Evolutionary conservation across 2,113 vertebrate species (phyloP).

Genomic region (Labrus mixtus): DNA sequence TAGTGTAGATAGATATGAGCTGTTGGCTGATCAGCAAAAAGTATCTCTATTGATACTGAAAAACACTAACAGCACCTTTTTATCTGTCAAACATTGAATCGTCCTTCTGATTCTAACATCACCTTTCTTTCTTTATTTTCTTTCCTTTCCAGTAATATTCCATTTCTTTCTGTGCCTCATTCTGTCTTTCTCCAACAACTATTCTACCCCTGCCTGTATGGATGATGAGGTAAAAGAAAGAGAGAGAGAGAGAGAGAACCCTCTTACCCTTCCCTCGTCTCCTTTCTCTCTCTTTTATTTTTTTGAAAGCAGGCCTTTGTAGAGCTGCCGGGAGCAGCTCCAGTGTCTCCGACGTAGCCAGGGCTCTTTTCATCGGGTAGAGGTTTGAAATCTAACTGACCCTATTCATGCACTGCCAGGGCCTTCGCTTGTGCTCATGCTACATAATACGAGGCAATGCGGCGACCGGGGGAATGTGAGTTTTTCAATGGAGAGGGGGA

Average conservation of each 20-base stretch:
- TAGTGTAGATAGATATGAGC: neutral
- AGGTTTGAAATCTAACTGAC: constrained; percentile 86
- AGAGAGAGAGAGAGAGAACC: constrained; percentile 44
- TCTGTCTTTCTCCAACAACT: constrained; percentile 44
- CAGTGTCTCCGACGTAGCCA: constrained; percentile 78
- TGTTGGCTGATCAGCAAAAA: neutral
- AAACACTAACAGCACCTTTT: constrained; percentile 1
- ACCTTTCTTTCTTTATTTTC: constrained; percentile 12
- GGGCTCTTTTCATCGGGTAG: constrained; percentile 83
- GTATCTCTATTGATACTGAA: neutral
- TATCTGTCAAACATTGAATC: too few relatives aligned
- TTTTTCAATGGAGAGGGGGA: constrained; percentile 70
- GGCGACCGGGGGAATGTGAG: constrained; percentile 73
- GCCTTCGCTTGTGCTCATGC: constrained; percentile 74
- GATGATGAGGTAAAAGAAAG: constrained; percentile 69
- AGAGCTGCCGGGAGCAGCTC: constrained; percentile 77
- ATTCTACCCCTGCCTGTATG: constrained; percentile 53
- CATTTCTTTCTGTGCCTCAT: constrained; percentile 34
- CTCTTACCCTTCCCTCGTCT: constrained; percentile 70
- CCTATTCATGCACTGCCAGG: constrained; percentile 85
- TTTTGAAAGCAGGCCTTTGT: constrained; percentile 84
- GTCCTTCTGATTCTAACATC: constrained; percentile 9
- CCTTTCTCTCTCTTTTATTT: constrained; percentile 60
- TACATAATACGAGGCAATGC: constrained; percentile 76
- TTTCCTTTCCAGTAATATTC: constrained; percentile 8